Evolutionary conservation across 2,113 vertebrate species (phyloP).

Genomic region (Eptatretus burgeri): DNA sequence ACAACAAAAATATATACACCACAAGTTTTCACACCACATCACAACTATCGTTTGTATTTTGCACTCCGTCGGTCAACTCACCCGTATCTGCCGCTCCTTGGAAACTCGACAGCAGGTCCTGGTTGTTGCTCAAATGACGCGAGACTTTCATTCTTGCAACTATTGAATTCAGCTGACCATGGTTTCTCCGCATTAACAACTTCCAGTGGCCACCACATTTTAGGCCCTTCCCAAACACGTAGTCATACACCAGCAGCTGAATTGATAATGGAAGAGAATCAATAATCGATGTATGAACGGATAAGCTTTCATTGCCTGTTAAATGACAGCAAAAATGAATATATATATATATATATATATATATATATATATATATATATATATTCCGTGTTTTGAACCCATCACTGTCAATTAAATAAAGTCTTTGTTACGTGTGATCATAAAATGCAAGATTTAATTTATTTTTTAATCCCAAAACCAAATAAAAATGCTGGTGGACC

Average conservation of each 20-base stretch:
- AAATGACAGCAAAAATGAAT: too few species aligned
- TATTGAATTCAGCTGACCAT: constrained; percentile 32
- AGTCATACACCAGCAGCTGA: constrained; percentile 54
- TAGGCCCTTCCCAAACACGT: constrained; percentile 49
- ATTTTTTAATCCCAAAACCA: too few species aligned
- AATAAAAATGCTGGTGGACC: too few species aligned
- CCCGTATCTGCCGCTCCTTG: background rate
- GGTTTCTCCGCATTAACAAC: constrained; percentile 27
- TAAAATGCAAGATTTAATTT: too few species aligned
- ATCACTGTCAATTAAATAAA: too few species aligned
- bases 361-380: too few species aligned
- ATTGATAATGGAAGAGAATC: rapidly evolving
- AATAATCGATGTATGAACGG: background rate
- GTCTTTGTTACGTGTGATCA: too few species aligned
- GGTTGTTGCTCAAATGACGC: constrained; percentile 35
- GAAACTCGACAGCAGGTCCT: constrained; percentile 29
- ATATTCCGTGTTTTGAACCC: too few species aligned
- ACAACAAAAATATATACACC: too few species aligned
- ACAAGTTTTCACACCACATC: too few species aligned
- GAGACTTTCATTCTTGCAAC: constrained; percentile 61
- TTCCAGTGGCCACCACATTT: constrained; percentile 55
- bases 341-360: too few species aligned
- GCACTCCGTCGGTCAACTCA: background rate
- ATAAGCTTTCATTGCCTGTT: too few species aligned
- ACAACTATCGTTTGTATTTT: background rate